These are phyloP conservation scores for Alosa sapidissima DNA, from an alignment of 2,797 vertebrate species.

Conservation along the genomic window DNA sequence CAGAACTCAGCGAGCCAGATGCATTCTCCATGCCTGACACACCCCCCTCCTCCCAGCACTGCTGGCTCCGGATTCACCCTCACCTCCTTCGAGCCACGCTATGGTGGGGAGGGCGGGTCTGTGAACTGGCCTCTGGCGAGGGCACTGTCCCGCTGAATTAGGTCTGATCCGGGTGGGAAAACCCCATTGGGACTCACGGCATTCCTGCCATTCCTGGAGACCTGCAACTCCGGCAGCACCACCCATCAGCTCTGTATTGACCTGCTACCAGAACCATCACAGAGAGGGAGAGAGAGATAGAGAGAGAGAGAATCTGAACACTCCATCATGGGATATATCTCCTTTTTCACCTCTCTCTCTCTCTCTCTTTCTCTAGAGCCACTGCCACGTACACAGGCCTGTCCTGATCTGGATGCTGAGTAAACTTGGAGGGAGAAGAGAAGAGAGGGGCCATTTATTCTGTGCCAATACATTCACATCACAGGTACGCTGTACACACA, in stretches of 20 bases:
- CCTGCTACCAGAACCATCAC: constrained; percentile 6
- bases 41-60: neutral
- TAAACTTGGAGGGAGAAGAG: constrained; percentile 8
- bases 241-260: constrained; percentile 33
- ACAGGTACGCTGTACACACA: constrained; percentile 4
- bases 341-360: constrained; percentile 11
- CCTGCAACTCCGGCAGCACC: constrained; percentile 30
- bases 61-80: neutral
- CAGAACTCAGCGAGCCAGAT: constrained; percentile 50
- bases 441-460: constrained; percentile 23
- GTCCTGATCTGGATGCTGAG: constrained; percentile 1
- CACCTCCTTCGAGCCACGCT: neutral
- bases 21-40: constrained; percentile 28
- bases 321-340: neutral
- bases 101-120: neutral
- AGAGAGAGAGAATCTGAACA: constrained; percentile 12
- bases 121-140: constrained; percentile 37
- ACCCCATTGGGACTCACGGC: constrained; percentile 48
- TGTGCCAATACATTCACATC: constrained; percentile 18
- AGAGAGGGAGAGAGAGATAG: constrained; percentile 16
- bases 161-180: constrained; percentile 51
- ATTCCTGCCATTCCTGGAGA: constrained; percentile 52
- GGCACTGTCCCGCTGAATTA: constrained; percentile 49
- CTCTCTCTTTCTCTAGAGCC: neutral
- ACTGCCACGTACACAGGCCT: constrained; percentile 18